Evolutionary conservation across 2,797 vertebrate genomes (phyloP), one percentile per base, ranked within the genome.

Genomic region (Catharus ustulatus): DNA sequence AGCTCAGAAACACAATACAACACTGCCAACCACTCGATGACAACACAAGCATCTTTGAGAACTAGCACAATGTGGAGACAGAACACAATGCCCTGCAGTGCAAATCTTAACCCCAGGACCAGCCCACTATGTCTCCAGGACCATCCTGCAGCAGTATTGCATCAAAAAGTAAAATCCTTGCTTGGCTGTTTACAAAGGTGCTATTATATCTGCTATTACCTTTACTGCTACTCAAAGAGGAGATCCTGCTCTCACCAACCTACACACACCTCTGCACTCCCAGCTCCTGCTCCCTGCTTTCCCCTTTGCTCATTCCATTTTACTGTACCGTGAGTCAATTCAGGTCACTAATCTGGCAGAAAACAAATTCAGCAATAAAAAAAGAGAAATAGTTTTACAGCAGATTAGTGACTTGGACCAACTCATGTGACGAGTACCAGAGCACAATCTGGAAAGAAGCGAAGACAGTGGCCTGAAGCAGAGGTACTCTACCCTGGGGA

Each of bases 401-500:
- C 30, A 55, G 68, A 52, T 87, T n/a, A 77, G n/a, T 74, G 76
- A 45, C 79, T 77, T 27, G 57, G 34, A 77, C 51, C 3, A 2
- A 8, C 30, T 74, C 36, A 23, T 58, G 38, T 6, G 12, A 11
- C 2, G 20, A 43, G 42, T 57, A 84, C 59, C 51, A 42, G 59
- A 73, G 48, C 2, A 3, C 18, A 43, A 69, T 46, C 43, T 0
- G 1, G 29, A 19, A 52, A 32, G 66, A 54, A 38, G 22, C 12
- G n/a, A 74, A n/a, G 63, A n/a, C 18, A 11, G 26, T 6, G 3
- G 42, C 21, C 68, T 72, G 34, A 26, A 21, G 68, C 3, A 29
- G 52, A 36, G 91, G 15, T 42, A 63, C n/a, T 27, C 11, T 9
- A 5, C 0, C 0, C 22, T 3, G 16, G 36, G 36, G 9, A n/a